These are phyloP conservation scores for Lepidotrigona ventralis DNA, from an alignment of 1,140 invertebrate species.

Conservation along the genomic window DNA sequence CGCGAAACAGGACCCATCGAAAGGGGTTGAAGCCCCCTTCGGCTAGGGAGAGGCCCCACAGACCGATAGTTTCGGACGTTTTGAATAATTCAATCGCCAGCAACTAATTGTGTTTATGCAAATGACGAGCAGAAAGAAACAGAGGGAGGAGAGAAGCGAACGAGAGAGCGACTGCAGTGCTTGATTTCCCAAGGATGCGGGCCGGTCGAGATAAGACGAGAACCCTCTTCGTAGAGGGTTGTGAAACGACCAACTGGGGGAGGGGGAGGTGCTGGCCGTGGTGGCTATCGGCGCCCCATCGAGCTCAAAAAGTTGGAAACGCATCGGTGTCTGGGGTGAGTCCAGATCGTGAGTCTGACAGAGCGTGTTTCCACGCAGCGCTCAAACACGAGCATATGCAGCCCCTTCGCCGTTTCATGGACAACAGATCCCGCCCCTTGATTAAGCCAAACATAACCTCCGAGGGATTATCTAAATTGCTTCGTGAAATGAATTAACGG, in stretches of 20 bases:
- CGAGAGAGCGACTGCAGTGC: constrained; percentile 39
- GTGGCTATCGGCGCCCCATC: constrained; percentile 21
- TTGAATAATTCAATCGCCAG: constrained; percentile 78
- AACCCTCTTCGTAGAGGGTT: constrained; percentile 12
- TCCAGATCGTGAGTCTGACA: constrained; percentile 30
- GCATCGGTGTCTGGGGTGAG: constrained; percentile 33
- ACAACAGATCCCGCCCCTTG: constrained; percentile 68
- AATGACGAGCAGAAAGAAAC: constrained; percentile 57
- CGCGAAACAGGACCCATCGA: constrained; percentile 53
- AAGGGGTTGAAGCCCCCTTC: constrained; percentile 50
- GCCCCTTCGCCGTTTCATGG: constrained; percentile 63
- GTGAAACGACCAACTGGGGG: background rate
- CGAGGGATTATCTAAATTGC: constrained; percentile 76
- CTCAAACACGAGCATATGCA: constrained; percentile 67
- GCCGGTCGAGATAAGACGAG: constrained; percentile 70
- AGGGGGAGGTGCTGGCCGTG: background rate
- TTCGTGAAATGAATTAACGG: constrained; percentile 78
- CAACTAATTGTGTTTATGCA: constrained; percentile 79
- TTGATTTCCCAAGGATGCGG: constrained; percentile 76
- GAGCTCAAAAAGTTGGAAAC: constrained; percentile 52
- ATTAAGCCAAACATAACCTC: constrained; percentile 74
- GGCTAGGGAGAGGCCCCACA: constrained; percentile 51
- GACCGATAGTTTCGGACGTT: constrained; percentile 64
- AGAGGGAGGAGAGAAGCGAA: background rate
- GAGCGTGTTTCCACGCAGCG: constrained; percentile 39